These are phyloP conservation scores for Sesia apiformis DNA, from an alignment of 2,888 invertebrate species.

Conservation along the genomic window DNA sequence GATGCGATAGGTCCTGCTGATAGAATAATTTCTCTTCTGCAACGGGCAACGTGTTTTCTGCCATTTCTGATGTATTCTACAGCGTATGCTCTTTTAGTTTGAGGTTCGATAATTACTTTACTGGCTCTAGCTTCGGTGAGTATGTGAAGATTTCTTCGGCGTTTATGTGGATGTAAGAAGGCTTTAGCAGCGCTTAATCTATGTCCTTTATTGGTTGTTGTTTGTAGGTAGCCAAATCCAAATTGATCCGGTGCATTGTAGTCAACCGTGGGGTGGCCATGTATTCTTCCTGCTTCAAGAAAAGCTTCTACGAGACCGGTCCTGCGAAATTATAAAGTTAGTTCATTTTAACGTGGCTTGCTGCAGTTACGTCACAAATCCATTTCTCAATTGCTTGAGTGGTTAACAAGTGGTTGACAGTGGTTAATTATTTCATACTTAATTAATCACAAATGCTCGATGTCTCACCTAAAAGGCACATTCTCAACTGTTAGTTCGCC, in stretches of 20 bases:
- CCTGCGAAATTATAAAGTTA: slow-evolving; percentile 23
- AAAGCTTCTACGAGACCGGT: slow-evolving; percentile 72
- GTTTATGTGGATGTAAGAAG: slow-evolving; percentile 76
- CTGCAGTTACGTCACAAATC: neutral
- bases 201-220: slow-evolving; percentile 74
- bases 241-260: slow-evolving; percentile 77
- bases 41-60: slow-evolving; percentile 65
- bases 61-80: slow-evolving; percentile 78
- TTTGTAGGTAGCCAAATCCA: slow-evolving; percentile 72
- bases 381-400: neutral
- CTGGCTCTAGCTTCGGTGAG: slow-evolving; percentile 53
- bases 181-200: slow-evolving; percentile 81
- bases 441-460: neutral
- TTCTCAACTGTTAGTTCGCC: slow-evolving; percentile 79
- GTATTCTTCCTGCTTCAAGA: slow-evolving; percentile 73
- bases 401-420: neutral
- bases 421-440: too few species aligned
- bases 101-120: slow-evolving; percentile 61
- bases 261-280: slow-evolving; percentile 74
- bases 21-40: slow-evolving; percentile 86
- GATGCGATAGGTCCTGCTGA: slow-evolving; percentile 91
- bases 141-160: slow-evolving; percentile 77
- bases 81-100: slow-evolving; percentile 78
- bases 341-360: neutral
- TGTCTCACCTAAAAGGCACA: slow-evolving; percentile 67